Conservation (phyloP, 2,797 vertebrate genomes). For the Chelmon rostratus region DNA sequence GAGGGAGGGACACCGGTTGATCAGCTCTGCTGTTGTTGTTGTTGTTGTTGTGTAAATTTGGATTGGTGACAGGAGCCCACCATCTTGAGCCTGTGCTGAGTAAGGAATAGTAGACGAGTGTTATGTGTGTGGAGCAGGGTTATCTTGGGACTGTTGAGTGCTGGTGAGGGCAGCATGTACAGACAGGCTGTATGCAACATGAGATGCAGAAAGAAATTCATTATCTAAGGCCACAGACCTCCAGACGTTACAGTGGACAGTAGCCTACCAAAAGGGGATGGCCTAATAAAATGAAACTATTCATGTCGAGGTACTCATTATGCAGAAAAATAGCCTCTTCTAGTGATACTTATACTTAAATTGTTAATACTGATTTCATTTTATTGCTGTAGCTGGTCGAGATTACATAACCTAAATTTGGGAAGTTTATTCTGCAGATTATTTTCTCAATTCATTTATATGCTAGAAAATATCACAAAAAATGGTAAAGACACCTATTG, state of each 20-base stretch:
- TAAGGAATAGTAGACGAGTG: constrained; percentile 36
- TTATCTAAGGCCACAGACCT: constrained; percentile 52
- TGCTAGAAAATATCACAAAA: neutral
- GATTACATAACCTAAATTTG: neutral
- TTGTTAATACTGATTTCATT: neutral
- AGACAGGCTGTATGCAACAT: constrained; percentile 57
- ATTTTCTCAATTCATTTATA: neutral
- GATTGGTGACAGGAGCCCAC: constrained; percentile 37
- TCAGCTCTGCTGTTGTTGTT: constrained; percentile 26
- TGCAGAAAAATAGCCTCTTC: neutral
- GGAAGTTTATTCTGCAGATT: neutral
- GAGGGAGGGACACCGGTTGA: constrained; percentile 1
- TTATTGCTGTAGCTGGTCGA: neutral
- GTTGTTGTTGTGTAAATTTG: constrained; percentile 28
- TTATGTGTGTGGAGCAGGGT: constrained; percentile 28
- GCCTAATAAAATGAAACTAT: neutral
- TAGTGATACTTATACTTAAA: neutral
- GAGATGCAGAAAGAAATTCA: constrained; percentile 47
- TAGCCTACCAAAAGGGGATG: neutral
- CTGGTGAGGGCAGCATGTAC: constrained; percentile 38
- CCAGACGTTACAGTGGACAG: constrained; percentile 19
- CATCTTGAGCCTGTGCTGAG: constrained; percentile 52
- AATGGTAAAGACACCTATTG: neutral
- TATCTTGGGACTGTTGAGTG: constrained; percentile 52
- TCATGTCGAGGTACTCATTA: neutral